Evolutionary conservation across 2,797 vertebrate species (phyloP).

Genomic region (Pachyuromys duprasi): DNA sequence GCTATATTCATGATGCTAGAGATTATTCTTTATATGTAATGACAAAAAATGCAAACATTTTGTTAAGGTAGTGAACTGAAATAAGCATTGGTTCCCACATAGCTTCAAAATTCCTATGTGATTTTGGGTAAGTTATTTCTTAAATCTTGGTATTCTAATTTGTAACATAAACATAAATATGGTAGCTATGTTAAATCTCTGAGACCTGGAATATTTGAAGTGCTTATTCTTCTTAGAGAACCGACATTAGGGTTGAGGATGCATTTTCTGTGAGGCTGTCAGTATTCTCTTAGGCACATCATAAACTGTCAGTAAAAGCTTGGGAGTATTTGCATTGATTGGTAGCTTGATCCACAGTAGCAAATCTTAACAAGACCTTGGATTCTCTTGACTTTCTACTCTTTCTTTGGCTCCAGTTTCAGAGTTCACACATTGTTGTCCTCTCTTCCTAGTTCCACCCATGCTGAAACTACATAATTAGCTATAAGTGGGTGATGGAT

Average conservation of each 20-base stretch:
- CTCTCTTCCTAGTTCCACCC: not conserved
- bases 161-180: not conserved
- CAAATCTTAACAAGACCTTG: constrained; percentile 30
- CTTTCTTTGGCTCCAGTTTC: constrained; percentile 28
- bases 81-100: not conserved
- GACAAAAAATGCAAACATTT: not conserved
- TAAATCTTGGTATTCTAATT: not conserved
- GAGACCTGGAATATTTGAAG: not conserved
- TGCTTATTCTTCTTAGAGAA: not conserved
- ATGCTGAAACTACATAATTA: not conserved
- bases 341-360: constrained; percentile 28
- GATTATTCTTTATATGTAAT: constrained; percentile 11
- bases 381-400: not conserved
- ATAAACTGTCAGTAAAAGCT: not conserved
- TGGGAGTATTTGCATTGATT: not conserved
- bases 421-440: not conserved
- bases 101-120: not conserved
- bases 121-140: not conserved
- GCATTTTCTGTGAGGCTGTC: not conserved
- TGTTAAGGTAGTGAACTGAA: not conserved
- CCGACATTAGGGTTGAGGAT: not conserved
- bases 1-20: not conserved
- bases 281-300: not conserved
- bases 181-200: not conserved
- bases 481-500: not conserved